Evolutionary conservation across 1,140 invertebrate genomes (phyloP).

Genomic region (Branchinecta lindahli): DNA sequence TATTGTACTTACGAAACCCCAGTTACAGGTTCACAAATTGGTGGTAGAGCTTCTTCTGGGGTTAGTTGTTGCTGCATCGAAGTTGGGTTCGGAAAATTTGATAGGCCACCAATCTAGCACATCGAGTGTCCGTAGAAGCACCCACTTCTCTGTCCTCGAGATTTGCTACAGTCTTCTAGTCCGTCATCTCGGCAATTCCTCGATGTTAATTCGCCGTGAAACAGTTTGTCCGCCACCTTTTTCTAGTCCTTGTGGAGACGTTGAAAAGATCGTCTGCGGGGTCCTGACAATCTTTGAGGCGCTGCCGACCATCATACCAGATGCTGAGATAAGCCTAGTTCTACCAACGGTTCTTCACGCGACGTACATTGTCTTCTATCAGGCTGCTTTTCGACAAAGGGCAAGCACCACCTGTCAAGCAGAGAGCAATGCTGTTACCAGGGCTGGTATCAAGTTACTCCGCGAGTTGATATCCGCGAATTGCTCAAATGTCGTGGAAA

Average conservation of each 20-base stretch:
- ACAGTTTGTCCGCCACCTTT: background rate
- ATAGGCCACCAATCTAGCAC: background rate
- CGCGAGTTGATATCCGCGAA: background rate
- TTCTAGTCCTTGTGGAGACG: background rate
- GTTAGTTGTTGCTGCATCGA: background rate
- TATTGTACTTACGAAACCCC: background rate
- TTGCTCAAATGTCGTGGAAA: background rate
- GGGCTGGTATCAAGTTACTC: background rate
- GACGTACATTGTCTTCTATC: background rate
- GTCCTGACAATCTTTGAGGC: background rate
- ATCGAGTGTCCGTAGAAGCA: background rate
- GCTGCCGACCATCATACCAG: background rate
- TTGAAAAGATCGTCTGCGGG: background rate
- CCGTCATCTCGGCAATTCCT: background rate
- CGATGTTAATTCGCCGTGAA: background rate
- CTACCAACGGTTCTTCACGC: background rate
- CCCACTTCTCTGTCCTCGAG: background rate
- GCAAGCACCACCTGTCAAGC: background rate
- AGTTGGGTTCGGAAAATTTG: background rate
- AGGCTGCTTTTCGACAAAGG: background rate
- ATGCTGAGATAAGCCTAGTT: background rate
- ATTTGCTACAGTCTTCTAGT: slow-evolving; percentile 1
- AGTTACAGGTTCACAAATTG: background rate
- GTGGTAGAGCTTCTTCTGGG: background rate
- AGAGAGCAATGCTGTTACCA: background rate